A percentile compares a stretch with the other conserved stretches of the same genome.
These are phyloP conservation scores for Papilio machaon DNA, from an alignment of 1,140 invertebrate genomes.

Conservation along the genomic window DNA sequence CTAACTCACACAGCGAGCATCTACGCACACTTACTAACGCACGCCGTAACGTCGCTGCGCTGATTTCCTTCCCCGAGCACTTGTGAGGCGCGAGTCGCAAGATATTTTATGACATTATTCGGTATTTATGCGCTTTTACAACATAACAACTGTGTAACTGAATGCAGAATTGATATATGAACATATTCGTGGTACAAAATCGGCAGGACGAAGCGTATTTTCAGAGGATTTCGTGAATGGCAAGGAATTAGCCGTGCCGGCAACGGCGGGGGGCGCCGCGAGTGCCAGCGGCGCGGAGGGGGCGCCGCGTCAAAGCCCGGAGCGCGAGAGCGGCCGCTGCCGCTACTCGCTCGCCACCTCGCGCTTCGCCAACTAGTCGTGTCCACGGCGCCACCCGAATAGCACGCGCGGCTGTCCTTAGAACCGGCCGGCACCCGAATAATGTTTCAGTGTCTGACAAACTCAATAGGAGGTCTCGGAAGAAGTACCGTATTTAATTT, in stretches of 20 bases:
- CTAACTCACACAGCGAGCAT: slow-evolving; percentile 47
- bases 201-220: slow-evolving; percentile 61
- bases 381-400: slow-evolving; percentile 74
- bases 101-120: slow-evolving; percentile 44
- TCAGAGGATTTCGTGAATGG: slow-evolving; percentile 77
- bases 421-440: slow-evolving; percentile 79
- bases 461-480: slow-evolving; percentile 80
- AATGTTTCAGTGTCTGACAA: slow-evolving; percentile 82
- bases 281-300: slow-evolving; percentile 42
- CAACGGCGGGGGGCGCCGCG: slow-evolving; percentile 48
- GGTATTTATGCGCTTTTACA: slow-evolving; percentile 38
- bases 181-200: slow-evolving; percentile 45
- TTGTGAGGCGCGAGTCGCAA: slow-evolving; percentile 64
- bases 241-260: slow-evolving; percentile 70
- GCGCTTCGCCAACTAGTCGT: slow-evolving; percentile 67
- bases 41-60: slow-evolving; percentile 65
- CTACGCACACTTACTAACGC: slow-evolving; percentile 52
- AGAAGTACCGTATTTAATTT: slow-evolving; percentile 80
- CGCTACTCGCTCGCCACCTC: slow-evolving; percentile 61
- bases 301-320: slow-evolving; percentile 55
- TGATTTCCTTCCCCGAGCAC: slow-evolving; percentile 72
- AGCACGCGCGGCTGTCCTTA: slow-evolving; percentile 76
- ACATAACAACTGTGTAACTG: slow-evolving; percentile 34
- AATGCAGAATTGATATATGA: slow-evolving; percentile 40
- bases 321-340: slow-evolving; percentile 52